Conservation (phyloP, 2,888 invertebrate species). For the Caenorhabditis macrosperma region DNA sequence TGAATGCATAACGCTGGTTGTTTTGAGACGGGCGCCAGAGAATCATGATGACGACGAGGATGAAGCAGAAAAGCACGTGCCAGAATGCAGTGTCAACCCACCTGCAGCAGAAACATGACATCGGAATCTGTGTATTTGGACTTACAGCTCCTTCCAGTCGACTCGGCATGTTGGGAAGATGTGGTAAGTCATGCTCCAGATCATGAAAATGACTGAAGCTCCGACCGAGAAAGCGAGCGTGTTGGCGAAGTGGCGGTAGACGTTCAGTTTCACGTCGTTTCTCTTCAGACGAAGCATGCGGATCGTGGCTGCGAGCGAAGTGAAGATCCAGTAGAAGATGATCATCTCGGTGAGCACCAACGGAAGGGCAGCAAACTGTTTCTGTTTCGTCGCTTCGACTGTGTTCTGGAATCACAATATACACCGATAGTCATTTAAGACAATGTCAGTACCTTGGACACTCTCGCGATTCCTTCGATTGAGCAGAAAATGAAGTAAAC, state of each 20-base stretch:
- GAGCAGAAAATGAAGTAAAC: constrained; percentile 90
- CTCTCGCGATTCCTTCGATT: constrained; percentile 90
- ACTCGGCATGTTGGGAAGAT: constrained; percentile 87
- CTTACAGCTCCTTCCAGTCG: constrained; percentile 89
- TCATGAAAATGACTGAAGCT: constrained; percentile 93
- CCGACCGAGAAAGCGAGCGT: constrained; percentile 90
- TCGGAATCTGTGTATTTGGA: neutral
- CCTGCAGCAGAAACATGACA: constrained; percentile 60
- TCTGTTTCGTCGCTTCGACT: constrained; percentile 84
- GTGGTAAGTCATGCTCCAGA: constrained; percentile 91
- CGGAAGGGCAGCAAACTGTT: constrained; percentile 89
- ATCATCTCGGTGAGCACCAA: constrained; percentile 87
- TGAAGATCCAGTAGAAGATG: constrained; percentile 88
- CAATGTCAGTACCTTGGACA: constrained; percentile 82
- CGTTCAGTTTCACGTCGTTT: constrained; percentile 89
- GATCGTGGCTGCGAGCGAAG: constrained; percentile 89
- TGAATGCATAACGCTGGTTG: constrained; percentile 92
- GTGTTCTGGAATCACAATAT: constrained; percentile 62
- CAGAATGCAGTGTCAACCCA: constrained; percentile 97
- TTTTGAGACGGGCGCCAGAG: constrained; percentile 96
- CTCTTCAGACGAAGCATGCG: constrained; percentile 90
- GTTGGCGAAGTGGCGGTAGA: constrained; percentile 95
- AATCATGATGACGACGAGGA: constrained; percentile 93
- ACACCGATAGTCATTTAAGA: neutral
- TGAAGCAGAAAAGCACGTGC: constrained; percentile 92